Base-by-base conservation (phyloP, 2,113 vertebrate species). In the Lycaon pictus region DNA sequence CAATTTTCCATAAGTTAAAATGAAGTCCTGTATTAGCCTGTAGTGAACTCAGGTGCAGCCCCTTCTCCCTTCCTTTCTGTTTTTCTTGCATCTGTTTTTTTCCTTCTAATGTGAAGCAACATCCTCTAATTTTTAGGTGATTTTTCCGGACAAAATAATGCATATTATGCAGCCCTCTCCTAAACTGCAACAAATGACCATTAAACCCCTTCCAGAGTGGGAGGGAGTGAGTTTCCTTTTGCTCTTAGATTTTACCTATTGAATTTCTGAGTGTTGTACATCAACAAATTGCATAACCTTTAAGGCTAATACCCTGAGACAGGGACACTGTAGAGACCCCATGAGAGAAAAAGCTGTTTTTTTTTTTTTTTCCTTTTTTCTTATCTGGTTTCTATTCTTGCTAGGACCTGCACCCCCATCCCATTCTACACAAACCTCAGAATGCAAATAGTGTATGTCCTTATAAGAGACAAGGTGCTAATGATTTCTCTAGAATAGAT, bases 131-230 rank as follows among this genome's bases (percentile, higher is more conserved):
- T 5, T 20, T 67, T 43, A 89, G n/a, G 37, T 25, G 32, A 35
- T 88, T 95, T 84, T 90, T 90, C 35, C 72, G 82, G 35, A 15
- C 5, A 65, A 84, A 93, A 76, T 84, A 86, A 82, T 74, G n/a
- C 6, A 7, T 32, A 35, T 35, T 81, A 76, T 65, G 29, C 16
- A 80, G 65, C 43, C 4, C 16, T 94, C 51, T 76, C 88, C 60
- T 77, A 72, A 86, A 55, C 6, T 67, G 60, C n/a, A 85, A 82
- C 1, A 83, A 86, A 15, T 29, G n/a, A 43, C 16, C 19, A 67
- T 19, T 86, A 55, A 63, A 69, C 76, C 93, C 23, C 16, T 51
- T 72, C 16, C 77, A 25, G 60, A 95, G 13, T 43, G 32, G 23
- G 22, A 88, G 81, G 60, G 27, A 90, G 65, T 51, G 51, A 74